A percentile compares a stretch with the other conserved stretches of the same genome.
Evolutionary conservation across 2,888 invertebrate genomes (phyloP).

Genomic region (Mythimna lalbum): DNA sequence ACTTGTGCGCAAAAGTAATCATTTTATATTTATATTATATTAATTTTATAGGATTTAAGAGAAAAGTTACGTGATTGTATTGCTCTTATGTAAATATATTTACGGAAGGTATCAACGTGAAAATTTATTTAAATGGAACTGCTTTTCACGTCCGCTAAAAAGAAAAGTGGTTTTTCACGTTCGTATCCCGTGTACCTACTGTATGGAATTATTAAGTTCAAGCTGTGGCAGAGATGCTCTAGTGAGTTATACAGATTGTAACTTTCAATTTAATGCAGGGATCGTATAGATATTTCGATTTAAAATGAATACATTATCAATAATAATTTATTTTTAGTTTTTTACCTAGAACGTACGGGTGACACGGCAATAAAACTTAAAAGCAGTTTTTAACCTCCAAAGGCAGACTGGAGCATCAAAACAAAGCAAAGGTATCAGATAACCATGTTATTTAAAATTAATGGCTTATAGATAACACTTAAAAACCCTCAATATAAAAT

Average conservation of each 20-base stretch:
- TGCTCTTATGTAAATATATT: not conserved
- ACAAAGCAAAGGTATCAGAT: not conserved
- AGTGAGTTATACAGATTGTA: too few species aligned
- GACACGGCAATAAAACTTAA: too few species aligned
- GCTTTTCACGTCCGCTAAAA: not conserved
- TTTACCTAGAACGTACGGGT: not conserved
- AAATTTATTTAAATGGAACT: not conserved
- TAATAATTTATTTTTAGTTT: too few species aligned
- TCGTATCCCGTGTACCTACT: not conserved
- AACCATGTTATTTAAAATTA: not conserved
- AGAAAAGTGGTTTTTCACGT: slow-evolving; percentile 7
- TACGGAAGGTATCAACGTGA: not conserved
- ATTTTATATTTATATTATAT: too few species aligned
- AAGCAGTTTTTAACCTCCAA: too few species aligned
- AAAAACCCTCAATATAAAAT: too few species aligned
- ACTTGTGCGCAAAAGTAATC: not conserved
- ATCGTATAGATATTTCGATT: too few species aligned
- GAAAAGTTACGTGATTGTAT: not conserved
- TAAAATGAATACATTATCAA: too few species aligned
- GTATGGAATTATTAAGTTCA: not conserved
- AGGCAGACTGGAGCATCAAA: too few species aligned
- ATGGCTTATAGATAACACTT: not conserved
- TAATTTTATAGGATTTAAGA: not conserved
- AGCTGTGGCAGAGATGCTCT: too few species aligned
- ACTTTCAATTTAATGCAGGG: too few species aligned